These are phyloP conservation scores for Piaya cayana DNA, from an alignment of 2,113 vertebrate species.

Conservation along the genomic window DNA sequence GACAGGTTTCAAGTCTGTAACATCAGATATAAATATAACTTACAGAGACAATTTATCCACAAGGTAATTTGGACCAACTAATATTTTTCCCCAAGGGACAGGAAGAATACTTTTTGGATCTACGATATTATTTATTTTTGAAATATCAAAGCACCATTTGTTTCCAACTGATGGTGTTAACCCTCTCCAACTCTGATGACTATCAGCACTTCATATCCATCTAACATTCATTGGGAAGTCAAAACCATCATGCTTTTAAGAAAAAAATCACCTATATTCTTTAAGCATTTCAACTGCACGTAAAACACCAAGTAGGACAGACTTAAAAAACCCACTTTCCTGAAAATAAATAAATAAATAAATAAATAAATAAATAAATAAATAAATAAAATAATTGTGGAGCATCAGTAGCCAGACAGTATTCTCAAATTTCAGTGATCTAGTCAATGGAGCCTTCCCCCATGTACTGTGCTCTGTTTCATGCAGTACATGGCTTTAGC, in stretches of 20 bases:
- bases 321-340: slow-evolving; percentile 67
- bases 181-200: slow-evolving; percentile 6
- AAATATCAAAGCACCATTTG: not conserved
- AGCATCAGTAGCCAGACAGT: slow-evolving; percentile 83
- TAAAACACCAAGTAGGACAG: slow-evolving; percentile 70
- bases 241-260: slow-evolving; percentile 9
- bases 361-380: slow-evolving; percentile 62
- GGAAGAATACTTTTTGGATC: not conserved
- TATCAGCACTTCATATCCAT: slow-evolving; percentile 28
- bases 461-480: slow-evolving; percentile 83
- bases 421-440: slow-evolving; percentile 89
- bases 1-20: not conserved
- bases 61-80: not conserved
- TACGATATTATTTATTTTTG: not conserved
- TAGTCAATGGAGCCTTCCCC: slow-evolving; percentile 82
- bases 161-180: not conserved
- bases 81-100: not conserved
- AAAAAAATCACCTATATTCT: slow-evolving; percentile 4
- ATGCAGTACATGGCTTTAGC: slow-evolving; percentile 89
- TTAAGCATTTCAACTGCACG: slow-evolving; percentile 67
- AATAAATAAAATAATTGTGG: slow-evolving; percentile 71
- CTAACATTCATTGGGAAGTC: not conserved
- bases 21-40: not conserved
- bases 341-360: slow-evolving; percentile 56
- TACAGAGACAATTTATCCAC: not conserved